Conservation (phyloP, 2,113 vertebrate species). For the Zapornia atra region DNA sequence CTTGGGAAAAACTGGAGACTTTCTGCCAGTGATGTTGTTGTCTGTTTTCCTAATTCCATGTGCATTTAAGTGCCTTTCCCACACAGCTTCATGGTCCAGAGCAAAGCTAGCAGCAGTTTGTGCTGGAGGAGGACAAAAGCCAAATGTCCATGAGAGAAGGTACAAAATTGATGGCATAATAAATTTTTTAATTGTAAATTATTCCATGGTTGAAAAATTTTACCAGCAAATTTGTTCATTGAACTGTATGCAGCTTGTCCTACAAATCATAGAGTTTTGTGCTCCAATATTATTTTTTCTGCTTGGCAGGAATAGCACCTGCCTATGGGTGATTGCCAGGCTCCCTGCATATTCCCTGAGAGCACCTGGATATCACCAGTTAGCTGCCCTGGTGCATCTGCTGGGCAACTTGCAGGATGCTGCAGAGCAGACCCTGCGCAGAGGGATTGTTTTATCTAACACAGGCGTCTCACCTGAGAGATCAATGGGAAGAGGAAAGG, state of each 20-base stretch:
- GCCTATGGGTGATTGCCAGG: not conserved
- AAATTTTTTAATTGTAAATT: not conserved
- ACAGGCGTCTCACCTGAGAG: accelerated
- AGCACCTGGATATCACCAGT: not conserved
- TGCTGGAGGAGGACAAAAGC: not conserved
- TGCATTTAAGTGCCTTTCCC: not conserved
- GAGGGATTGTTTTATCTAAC: not conserved
- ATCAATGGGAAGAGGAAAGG: not conserved
- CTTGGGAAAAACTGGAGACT: not conserved
- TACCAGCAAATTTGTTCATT: not conserved
- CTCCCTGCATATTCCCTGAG: not conserved
- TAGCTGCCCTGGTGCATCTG: not conserved
- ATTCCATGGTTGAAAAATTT: not conserved
- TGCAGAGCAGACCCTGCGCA: not conserved
- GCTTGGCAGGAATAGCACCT: not conserved
- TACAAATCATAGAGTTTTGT: not conserved
- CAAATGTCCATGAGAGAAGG: not conserved
- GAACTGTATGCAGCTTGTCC: not conserved
- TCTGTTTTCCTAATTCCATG: not conserved
- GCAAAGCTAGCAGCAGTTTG: not conserved
- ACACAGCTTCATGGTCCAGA: not conserved
- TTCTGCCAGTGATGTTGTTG: not conserved
- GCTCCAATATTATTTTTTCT: not conserved
- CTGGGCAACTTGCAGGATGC: not conserved
- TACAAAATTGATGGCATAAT: not conserved